A percentile compares a stretch with the other conserved stretches of the same genome.
Evolutionary conservation across 2,797 vertebrate genomes (phyloP).

Genomic region (Heliangelus exortis): DNA sequence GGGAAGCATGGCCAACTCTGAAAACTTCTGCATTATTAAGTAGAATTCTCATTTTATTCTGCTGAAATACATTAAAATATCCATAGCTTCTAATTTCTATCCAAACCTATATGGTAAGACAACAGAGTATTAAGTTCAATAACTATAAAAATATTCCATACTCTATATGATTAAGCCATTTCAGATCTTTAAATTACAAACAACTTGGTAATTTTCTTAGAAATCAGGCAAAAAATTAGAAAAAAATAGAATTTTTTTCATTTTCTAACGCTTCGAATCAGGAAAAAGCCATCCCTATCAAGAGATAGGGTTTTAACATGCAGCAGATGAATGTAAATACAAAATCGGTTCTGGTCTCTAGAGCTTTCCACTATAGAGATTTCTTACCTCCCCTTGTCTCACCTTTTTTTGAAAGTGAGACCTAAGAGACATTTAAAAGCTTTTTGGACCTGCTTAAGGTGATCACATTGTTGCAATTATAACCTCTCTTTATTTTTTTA

Average conservation of each 20-base stretch:
- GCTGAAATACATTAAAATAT: not conserved
- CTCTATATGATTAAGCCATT: not conserved
- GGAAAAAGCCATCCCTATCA: rapidly evolving
- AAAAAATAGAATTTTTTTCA: too few species aligned
- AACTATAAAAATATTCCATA: not conserved
- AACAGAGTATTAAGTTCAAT: not conserved
- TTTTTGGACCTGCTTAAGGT: not conserved
- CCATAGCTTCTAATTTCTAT: not conserved
- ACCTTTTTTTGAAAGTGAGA: not conserved
- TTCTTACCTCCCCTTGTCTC: not conserved
- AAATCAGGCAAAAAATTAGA: too few species aligned
- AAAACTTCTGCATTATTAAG: not conserved
- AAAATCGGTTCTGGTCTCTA: not conserved
- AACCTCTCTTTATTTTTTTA: not conserved
- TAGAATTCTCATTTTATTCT: not conserved
- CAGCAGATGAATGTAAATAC: not conserved
- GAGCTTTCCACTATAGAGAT: not conserved
- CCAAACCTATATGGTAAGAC: not conserved
- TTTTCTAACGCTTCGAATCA: not conserved
- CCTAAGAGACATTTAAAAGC: not conserved
- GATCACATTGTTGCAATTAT: not conserved
- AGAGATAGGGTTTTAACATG: not conserved
- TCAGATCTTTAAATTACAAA: not conserved
- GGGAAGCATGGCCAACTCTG: not conserved
- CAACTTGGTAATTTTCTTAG: not conserved